Evolutionary conservation across 2,888 invertebrate species (phyloP).

Genomic region (Seladonia tumulorum): DNA sequence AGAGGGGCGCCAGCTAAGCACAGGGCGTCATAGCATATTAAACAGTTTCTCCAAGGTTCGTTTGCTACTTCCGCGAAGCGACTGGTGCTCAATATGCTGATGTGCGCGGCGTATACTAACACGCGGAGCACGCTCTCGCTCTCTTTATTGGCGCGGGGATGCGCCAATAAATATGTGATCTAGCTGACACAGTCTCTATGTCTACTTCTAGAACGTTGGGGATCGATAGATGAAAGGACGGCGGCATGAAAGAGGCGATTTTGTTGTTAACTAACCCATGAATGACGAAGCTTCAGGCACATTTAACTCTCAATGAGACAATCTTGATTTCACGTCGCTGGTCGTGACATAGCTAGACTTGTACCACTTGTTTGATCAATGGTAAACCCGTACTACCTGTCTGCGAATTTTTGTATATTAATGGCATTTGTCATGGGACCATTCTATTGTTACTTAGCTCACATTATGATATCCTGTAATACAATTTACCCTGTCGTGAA

Average conservation of each 20-base stretch:
- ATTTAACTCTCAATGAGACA: no score
- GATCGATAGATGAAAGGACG: background rate
- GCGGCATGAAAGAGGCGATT: background rate
- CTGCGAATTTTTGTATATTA: no score
- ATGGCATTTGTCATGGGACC: no score
- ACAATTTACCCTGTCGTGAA: no score
- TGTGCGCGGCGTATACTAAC: conserved; percentile 1
- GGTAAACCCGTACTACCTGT: background rate
- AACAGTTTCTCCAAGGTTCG: conserved; percentile 79
- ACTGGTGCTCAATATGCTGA: conserved; percentile 40
- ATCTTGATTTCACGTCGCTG: background rate
- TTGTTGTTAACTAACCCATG: background rate
- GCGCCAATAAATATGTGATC: background rate
- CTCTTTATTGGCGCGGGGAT: no score
- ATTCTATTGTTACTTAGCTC: no score
- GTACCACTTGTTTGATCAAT: background rate
- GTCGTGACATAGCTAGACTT: background rate
- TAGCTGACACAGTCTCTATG: background rate
- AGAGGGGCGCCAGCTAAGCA: conserved; percentile 83
- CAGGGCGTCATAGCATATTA: conserved; percentile 74
- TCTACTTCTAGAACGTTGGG: background rate
- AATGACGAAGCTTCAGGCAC: background rate
- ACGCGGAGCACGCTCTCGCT: background rate
- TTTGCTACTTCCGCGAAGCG: conserved; percentile 42
- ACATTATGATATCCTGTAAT: no score